Evolutionary conservation across 2,797 vertebrate species (phyloP).

Genomic region (Tragelaphus oryx): DNA sequence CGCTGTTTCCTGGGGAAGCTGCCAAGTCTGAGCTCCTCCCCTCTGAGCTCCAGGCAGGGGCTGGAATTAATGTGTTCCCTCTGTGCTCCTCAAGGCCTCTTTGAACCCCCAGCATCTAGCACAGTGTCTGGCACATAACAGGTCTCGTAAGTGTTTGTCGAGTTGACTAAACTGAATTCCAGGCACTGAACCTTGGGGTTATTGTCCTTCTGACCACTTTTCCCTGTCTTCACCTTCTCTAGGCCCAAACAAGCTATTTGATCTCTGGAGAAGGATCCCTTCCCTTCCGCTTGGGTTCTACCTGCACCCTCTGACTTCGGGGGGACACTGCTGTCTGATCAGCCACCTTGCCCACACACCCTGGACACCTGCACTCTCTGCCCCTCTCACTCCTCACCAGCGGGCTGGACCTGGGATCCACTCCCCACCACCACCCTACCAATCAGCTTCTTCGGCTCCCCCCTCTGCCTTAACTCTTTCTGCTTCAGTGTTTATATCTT

Average conservation of each 20-base stretch:
- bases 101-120: background rate
- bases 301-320: slow-evolving; percentile 59
- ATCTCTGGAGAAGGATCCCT: slow-evolving; percentile 65
- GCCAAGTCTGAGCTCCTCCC: background rate
- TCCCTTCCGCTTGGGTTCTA: slow-evolving; percentile 58
- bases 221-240: slow-evolving; percentile 70
- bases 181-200: background rate
- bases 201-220: slow-evolving; percentile 60
- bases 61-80: background rate
- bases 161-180: slow-evolving; percentile 27
- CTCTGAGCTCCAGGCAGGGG: accelerated
- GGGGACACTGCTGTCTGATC: slow-evolving; percentile 49
- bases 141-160: slow-evolving; percentile 39
- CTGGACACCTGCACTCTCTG: slow-evolving; percentile 40
- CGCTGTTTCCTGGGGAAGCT: accelerated
- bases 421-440: background rate
- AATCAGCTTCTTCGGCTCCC: background rate
- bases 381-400: background rate
- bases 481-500: background rate
- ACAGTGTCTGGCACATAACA: slow-evolving; percentile 50
- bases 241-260: slow-evolving; percentile 70
- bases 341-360: slow-evolving; percentile 32
- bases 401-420: background rate
- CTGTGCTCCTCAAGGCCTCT: background rate
- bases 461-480: slow-evolving; percentile 8